A percentile compares a stretch with the other conserved stretches of the same genome.
Evolutionary conservation across 2,113 vertebrate genomes (phyloP).

Genomic region (Circaetus cinerascens): DNA sequence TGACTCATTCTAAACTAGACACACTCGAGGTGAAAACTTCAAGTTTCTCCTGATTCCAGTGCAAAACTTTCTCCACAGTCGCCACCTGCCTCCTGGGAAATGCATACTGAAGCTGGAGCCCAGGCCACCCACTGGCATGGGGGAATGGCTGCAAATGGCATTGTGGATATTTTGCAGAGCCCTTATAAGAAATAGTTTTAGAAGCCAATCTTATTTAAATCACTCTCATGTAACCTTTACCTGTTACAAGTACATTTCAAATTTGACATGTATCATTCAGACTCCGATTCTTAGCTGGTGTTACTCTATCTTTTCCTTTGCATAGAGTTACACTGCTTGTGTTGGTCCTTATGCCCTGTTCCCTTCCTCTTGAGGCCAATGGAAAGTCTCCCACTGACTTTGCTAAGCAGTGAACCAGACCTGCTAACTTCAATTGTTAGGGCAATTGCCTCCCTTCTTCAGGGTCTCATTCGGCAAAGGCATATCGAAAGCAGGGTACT

Average conservation of each 20-base stretch:
- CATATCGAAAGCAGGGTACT: background rate
- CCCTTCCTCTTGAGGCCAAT: background rate
- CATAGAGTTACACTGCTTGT: fast-evolving
- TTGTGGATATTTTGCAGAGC: background rate
- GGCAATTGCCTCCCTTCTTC: background rate
- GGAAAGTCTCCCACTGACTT: background rate
- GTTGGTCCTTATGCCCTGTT: background rate
- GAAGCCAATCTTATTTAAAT: background rate
- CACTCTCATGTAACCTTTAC: background rate
- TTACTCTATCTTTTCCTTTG: background rate
- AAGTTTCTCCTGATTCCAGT: background rate
- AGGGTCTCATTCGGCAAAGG: background rate
- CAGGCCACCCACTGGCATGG: fast-evolving
- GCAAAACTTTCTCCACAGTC: background rate
- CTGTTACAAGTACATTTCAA: background rate
- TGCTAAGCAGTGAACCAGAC: background rate
- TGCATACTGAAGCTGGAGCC: fast-evolving
- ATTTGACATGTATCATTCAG: background rate
- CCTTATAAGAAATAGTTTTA: background rate
- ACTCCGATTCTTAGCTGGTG: background rate
- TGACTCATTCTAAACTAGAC: background rate
- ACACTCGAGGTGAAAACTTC: background rate
- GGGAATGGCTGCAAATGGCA: background rate
- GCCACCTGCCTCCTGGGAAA: background rate
- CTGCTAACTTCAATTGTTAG: background rate